Percentiles rank a stretch among this genome's conserved stretches.
Evolutionary conservation across 1,140 invertebrate species (phyloP).

Genomic region (Gryon sp.): DNA sequence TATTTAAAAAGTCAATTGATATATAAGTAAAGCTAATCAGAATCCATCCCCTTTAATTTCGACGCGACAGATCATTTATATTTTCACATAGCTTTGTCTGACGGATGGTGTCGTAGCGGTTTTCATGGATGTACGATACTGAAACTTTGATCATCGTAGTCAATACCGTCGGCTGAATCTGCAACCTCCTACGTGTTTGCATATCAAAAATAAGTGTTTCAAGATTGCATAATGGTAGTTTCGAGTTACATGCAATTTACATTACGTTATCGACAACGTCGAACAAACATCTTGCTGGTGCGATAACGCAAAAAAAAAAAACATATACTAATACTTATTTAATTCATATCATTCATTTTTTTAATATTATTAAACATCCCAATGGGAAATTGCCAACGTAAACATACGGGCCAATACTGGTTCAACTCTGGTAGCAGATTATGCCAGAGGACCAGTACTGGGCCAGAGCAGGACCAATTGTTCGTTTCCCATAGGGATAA

Average conservation of each 20-base stretch:
- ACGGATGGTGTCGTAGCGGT: slow-evolving; percentile 31
- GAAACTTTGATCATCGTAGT: slow-evolving; percentile 48
- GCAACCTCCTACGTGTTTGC: slow-evolving; percentile 29
- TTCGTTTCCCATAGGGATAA: no score
- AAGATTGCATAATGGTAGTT: slow-evolving; percentile 45
- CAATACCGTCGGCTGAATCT: slow-evolving; percentile 36
- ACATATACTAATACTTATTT: slow-evolving; percentile 4
- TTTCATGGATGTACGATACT: slow-evolving; percentile 46
- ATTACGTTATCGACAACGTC: slow-evolving; percentile 18
- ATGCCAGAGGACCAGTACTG: no score
- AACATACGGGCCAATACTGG: no score
- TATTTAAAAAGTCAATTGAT: no score
- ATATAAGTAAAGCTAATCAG: slow-evolving; percentile 22
- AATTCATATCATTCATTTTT: background rate
- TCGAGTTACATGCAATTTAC: slow-evolving; percentile 31
- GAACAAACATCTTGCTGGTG: background rate
- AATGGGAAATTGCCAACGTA: no score
- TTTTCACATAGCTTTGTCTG: slow-evolving; percentile 41
- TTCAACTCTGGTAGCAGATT: no score
- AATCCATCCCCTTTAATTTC: slow-evolving; percentile 50
- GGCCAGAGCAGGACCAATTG: no score
- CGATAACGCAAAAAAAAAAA: slow-evolving; percentile 17
- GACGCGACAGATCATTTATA: slow-evolving; percentile 54
- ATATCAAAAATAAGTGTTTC: slow-evolving; percentile 40
- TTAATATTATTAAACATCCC: no score